Percentiles rank a stretch among this genome's conserved stretches.
Conservation (phyloP, 2,888 invertebrate genomes). For the Chironomus tentans region DNA sequence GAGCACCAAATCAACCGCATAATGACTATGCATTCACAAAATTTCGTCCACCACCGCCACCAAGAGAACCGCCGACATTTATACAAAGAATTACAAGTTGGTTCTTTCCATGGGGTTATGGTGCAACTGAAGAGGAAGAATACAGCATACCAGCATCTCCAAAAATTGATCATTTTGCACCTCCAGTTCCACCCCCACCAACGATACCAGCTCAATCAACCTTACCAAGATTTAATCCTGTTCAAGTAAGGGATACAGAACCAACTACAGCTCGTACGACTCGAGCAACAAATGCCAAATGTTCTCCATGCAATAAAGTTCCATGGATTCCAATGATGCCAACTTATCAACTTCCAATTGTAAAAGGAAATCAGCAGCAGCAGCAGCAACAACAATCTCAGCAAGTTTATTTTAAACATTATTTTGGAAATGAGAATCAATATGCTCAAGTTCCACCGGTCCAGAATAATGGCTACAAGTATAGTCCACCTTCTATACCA, state of each 20-base stretch:
- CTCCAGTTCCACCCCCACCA: neutral
- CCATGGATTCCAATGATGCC: conserved; percentile 69
- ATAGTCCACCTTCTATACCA: neutral
- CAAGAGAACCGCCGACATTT: conserved; percentile 33
- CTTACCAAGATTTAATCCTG: neutral
- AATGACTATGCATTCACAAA: conserved; percentile 12
- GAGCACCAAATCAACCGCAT: conserved; percentile 8
- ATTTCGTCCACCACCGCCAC: conserved; percentile 29
- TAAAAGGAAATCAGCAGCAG: neutral
- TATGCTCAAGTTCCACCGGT: conserved; percentile 1
- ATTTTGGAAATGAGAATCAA: conserved; percentile 13
- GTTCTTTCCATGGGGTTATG: conserved; percentile 34
- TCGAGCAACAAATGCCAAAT: conserved; percentile 48
- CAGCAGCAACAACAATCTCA: neutral
- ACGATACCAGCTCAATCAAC: neutral
- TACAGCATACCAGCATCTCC: neutral
- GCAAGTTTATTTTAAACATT: conserved; percentile 16
- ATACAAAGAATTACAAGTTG: conserved; percentile 41
- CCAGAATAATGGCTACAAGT: neutral
- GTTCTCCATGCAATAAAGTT: conserved; percentile 67
- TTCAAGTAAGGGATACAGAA: conserved; percentile 3
- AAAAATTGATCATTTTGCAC: conserved; percentile 7
- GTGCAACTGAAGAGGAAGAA: conserved; percentile 3
- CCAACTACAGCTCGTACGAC: conserved; percentile 30
- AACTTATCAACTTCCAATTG: conserved; percentile 10